Base-by-base conservation (phyloP, 2,888 invertebrate genomes). In the Philaethria dido region DNA sequence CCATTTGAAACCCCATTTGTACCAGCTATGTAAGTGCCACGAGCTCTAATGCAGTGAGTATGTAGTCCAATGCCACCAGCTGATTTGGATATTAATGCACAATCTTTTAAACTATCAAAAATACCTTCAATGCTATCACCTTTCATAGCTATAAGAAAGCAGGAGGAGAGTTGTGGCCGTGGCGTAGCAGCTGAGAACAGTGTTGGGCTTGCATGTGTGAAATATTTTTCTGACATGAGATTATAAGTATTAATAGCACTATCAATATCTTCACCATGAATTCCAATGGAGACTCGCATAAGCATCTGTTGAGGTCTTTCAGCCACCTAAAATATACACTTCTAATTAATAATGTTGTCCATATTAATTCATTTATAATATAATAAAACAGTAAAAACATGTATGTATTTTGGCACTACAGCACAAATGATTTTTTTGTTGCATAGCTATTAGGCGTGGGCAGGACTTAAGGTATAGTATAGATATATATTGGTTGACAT, bases 241-340 rank as follows among this genome's bases (percentile, higher is more conserved):
- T 99, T 98, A 87, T 99, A 99, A 0, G 99, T 99, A 91, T 98
- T 97, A 73, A 99, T 97, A 14, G 96, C 99, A 14, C 95, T 94
- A 72, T 98, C 97, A 69, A 99, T 96, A 81, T 99, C 97, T 74
- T 98, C 96, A 0, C 96, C 97, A 83, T 99, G 99, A 77, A 99
- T 98, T 14, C 99, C 99, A 70, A 99, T 96, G 3, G 99, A 93
- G 0, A 99, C 99, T 77, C 99, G 93, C 99, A 99, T 99, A 67
- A 99, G 89, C 99, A 99, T 98, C 79, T 99, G 99, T 81, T 99
- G 99, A 0, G 99, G 99, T 33, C 99, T 94, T 87, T 99, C 99
- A 0, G 95, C 98, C 61, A 99, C 96, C 92, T 92, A 67, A 20
- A 77, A 77, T 16, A 72, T 33, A 47, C 59, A 54, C 45, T n/a